Conservation (phyloP, 2,888 invertebrate species). For the Nephrotoma flavescens region DNA sequence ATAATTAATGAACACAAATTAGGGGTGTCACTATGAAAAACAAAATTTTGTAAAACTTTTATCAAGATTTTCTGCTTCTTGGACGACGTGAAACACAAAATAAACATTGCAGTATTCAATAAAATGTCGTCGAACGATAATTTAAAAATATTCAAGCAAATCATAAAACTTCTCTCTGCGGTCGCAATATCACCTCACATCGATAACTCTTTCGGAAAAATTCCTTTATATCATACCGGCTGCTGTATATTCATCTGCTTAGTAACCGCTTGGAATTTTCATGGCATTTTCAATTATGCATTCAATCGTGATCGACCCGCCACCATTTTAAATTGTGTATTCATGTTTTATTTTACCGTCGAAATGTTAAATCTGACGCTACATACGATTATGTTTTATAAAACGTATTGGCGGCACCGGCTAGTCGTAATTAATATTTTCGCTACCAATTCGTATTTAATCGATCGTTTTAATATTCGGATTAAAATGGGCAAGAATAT, state of each 20-base stretch:
- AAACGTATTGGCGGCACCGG: neutral
- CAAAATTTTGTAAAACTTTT: too few relatives aligned
- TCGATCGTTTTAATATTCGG: neutral
- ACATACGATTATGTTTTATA: neutral
- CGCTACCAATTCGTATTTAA: neutral
- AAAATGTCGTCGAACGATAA: neutral
- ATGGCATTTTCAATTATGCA: neutral
- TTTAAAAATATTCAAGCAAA: neutral
- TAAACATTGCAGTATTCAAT: neutral
- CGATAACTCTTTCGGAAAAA: neutral
- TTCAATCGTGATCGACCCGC: neutral
- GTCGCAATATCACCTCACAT: neutral
- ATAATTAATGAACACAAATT: too few relatives aligned
- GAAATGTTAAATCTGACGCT: neutral
- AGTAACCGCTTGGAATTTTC: neutral
- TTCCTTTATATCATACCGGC: neutral
- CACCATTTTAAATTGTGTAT: neutral
- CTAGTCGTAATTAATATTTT: neutral
- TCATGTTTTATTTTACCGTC: neutral
- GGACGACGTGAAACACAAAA: too few relatives aligned
- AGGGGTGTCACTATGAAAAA: too few relatives aligned
- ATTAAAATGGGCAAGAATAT: neutral
- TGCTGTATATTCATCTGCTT: neutral
- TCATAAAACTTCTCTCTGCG: neutral
- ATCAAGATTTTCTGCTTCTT: too few relatives aligned